Evolutionary conservation across 2,888 invertebrate species (phyloP).

Genomic region (Blastobasis lacticolella): DNA sequence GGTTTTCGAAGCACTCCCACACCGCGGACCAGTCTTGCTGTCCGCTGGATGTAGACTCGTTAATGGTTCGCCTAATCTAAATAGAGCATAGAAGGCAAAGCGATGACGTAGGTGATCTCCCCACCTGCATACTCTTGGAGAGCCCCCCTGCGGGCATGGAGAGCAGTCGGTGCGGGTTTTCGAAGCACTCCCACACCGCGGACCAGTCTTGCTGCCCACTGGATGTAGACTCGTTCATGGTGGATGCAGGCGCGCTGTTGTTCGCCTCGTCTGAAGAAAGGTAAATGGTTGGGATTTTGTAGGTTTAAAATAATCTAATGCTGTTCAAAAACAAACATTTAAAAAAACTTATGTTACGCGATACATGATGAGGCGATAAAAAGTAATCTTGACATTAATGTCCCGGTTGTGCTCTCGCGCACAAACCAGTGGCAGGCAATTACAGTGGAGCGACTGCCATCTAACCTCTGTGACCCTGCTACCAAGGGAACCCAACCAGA

Average conservation of each 20-base stretch:
- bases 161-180: constrained; percentile 83
- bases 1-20: constrained; percentile 90
- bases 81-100: no score
- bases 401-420: no score
- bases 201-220: constrained; percentile 87
- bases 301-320: no score
- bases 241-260: constrained; percentile 56
- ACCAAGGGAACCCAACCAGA: no score
- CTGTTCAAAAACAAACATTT: no score
- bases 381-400: no score
- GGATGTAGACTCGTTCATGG: constrained; percentile 64
- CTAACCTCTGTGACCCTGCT: no score
- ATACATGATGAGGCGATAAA: no score
- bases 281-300: not conserved
- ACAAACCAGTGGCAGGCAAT: no score
- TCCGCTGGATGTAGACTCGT: constrained; percentile 59
- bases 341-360: no score
- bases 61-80: no score
- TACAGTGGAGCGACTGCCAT: no score
- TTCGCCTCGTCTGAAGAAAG: constrained; percentile 44
- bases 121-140: constrained; percentile 83
- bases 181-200: constrained; percentile 88
- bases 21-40: constrained; percentile 90
- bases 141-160: constrained; percentile 79
- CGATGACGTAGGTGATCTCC: not conserved